Base-by-base conservation (phyloP, 2,113 vertebrate species). In the Felis chaus region DNA sequence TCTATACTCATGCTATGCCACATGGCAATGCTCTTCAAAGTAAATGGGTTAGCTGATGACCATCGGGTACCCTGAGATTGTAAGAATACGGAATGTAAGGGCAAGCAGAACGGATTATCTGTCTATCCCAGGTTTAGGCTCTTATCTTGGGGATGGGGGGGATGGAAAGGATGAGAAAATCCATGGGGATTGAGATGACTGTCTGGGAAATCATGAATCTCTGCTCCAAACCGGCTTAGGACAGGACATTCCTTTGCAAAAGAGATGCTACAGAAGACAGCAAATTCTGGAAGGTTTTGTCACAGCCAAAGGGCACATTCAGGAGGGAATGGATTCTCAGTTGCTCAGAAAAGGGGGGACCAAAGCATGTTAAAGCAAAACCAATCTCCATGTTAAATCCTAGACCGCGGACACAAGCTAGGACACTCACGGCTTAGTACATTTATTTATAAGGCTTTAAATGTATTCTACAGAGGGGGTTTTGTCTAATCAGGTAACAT, bases 331-430 rank as follows among this genome's bases (percentile, higher is more conserved):
- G 12, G 50, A 8, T 3, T 39, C 71, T 76, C 55, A 13, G 39
- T 7, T 16, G 39, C 53, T 89, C 23, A 15, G 13, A 87, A 29
- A 9, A 71, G 8, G 8, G 36, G 1, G 1, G 29, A 11, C 9
- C 36, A 29, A 21, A 50, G 31, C 33, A 66, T 9, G 15, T 5
- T 13, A 48, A 29, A 25, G 50, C 3, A n/a, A 92, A 61, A 14
- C 9, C 66, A 8, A n/a, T 25, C 27, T 61, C 50, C 21, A 27
- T 1, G 19, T 83, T 29, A 83, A 45, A n/a, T 13, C 9, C 57
- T 8, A 61, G 48, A 7, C 0, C 1, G 7, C n/a, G 9, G 0
- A 4, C 33, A n/a, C 14, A 27, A 83, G 29, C 33, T 4, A n/a
- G 48, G 41, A 25, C 1, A 14, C 39, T 3, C 14, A 5, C 5